A percentile compares a stretch with the other conserved stretches of the same genome.
Conservation (phyloP, 2,888 invertebrate species). For the Machimus atricapillus region DNA sequence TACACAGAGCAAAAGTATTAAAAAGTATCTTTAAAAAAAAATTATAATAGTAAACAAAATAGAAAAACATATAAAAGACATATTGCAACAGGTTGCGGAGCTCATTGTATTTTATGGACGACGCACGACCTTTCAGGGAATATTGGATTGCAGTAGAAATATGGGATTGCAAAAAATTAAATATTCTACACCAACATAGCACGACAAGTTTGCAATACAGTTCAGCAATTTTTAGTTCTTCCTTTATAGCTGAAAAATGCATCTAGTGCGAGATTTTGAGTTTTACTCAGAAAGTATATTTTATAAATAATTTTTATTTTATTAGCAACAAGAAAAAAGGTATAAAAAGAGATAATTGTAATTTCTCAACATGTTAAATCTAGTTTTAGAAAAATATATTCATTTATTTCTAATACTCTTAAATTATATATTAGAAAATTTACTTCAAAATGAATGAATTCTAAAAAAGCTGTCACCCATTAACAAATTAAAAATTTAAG, state of each 20-base stretch:
- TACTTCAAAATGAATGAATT: neutral
- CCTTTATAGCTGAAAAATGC: neutral
- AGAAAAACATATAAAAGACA: neutral
- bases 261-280: neutral
- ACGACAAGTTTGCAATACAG: neutral
- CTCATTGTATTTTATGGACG: neutral
- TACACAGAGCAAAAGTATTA: slow-evolving; percentile 33
- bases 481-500: neutral
- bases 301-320: too few species aligned
- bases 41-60: neutral
- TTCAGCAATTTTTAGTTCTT: neutral
- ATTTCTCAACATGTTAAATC: neutral
- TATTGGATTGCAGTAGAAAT: slow-evolving; percentile 8
- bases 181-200: neutral
- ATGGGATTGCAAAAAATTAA: neutral
- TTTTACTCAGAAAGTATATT: neutral
- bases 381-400: neutral
- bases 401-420: neutral
- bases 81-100: slow-evolving; percentile 3
- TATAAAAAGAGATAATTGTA: neutral
- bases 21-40: neutral
- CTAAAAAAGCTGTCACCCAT: neutral
- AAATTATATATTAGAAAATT: neutral
- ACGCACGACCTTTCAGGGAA: neutral
- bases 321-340: neutral